Conservation (phyloP, 2,797 vertebrate genomes). For the Cynopterus sphinx region DNA sequence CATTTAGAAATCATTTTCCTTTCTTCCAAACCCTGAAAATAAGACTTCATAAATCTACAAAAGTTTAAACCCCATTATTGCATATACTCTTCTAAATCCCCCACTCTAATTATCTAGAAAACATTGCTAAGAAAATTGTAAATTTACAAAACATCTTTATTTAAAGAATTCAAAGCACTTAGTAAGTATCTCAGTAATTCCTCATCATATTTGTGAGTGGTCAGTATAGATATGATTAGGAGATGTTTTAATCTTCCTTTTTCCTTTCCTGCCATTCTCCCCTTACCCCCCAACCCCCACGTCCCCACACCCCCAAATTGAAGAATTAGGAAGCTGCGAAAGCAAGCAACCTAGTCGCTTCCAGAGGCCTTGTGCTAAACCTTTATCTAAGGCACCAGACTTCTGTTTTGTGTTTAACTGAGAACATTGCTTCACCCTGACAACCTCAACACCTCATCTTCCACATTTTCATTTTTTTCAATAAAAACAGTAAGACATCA, state of each 20-base stretch:
- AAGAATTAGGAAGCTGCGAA: neutral
- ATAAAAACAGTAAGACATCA: neutral
- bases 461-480: neutral
- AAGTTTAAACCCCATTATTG: neutral
- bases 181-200: neutral
- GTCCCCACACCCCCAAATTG: neutral
- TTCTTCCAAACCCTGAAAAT: constrained; percentile 20
- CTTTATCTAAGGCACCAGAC: neutral
- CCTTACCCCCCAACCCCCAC: too few relatives aligned
- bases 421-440: neutral
- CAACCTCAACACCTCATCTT: neutral
- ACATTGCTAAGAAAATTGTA: neutral
- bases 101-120: neutral
- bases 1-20: constrained; percentile 16
- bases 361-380: neutral
- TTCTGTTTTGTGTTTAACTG: neutral
- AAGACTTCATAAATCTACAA: neutral
- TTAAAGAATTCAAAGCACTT: constrained; percentile 10
- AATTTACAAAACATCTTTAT: neutral
- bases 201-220: neutral
- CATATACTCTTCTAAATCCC: neutral
- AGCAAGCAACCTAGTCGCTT: neutral
- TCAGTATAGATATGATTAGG: neutral
- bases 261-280: neutral
- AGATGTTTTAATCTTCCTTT: neutral